Evolutionary conservation across 2,797 vertebrate species (phyloP), one percentile per base, ranked within the genome.

Genomic region (Poecilia picta): DNA sequence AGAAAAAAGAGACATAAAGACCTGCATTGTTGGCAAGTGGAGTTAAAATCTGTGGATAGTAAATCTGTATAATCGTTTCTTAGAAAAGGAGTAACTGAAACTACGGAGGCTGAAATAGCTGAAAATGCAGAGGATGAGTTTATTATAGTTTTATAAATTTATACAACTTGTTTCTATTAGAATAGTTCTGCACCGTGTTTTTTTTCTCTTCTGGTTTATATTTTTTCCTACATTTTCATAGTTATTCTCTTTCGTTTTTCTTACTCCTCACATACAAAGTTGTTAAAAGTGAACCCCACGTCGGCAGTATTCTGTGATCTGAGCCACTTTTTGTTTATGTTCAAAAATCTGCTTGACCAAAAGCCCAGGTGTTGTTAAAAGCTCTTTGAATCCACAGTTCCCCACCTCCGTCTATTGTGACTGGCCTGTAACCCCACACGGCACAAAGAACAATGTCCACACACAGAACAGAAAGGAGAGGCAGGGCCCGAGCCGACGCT

Each of bases 361-460:
- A 33, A 86, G 86, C 43, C 81, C 89, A 88, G 88, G 83, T 92
- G 90, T 74, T 81, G 41, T 84, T 77, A 66, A 80, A 88, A 85
- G 78, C 87, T 85, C 89, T 92, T 93, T 92, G 88, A 92, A 92
- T 88, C 78, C 55, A 72, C 86, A 55, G 87, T 64, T 66, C 77
- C 86, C 83, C 80, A 80, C 76, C 72, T 77, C 23, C 13, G 53
- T 36, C 87, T 74, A 85, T 89, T 92, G 91, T 90, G 85, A 75
- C 78, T 75, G 59, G 81, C 80, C 91, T 82, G 79, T 90, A 88
- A 91, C 93, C 93, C 89, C 89, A 86, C 59, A 86, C 57, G 76
- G 80, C 77, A 93, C 88, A 86, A 93, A 94, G 91, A 88, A 92
- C 91, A 87, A 84, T 75, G 85, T 83, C 89, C 91, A 85, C 81